Percentiles rank a stretch among this genome's conserved stretches.
These are phyloP conservation scores for Bacillus rossius DNA, from an alignment of 1,140 invertebrate genomes.

Conservation along the genomic window DNA sequence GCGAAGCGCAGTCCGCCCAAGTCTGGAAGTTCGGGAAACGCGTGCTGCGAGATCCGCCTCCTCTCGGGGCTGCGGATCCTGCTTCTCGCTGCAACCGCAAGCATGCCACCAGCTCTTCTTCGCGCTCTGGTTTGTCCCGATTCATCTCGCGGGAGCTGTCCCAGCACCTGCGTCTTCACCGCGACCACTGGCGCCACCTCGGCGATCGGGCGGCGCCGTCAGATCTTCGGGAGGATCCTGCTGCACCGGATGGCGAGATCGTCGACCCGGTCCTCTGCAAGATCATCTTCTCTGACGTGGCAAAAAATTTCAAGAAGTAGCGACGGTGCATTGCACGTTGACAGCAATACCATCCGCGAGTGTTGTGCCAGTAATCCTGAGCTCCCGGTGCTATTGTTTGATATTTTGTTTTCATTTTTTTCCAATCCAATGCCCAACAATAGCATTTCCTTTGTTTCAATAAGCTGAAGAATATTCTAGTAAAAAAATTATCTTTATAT, in stretches of 20 bases:
- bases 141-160: slow-evolving; percentile 51
- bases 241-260: slow-evolving; percentile 73
- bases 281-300: slow-evolving; percentile 45
- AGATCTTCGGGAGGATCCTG: slow-evolving; percentile 76
- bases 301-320: no score
- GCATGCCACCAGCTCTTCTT: slow-evolving; percentile 54
- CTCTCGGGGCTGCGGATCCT: slow-evolving; percentile 83
- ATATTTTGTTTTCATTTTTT: no score
- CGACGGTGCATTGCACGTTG: no score
- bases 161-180: slow-evolving; percentile 31
- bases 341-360: no score
- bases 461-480: no score
- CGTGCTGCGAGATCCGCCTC: slow-evolving; percentile 83
- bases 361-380: no score
- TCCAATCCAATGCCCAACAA: no score
- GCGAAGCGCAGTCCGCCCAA: slow-evolving; percentile 76
- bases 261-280: slow-evolving; percentile 62
- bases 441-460: no score
- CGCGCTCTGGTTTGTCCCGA: slow-evolving; percentile 50
- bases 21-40: slow-evolving; percentile 66
- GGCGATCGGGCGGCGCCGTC: slow-evolving; percentile 55
- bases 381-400: no score
- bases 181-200: slow-evolving; percentile 49
- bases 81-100: slow-evolving; percentile 56
- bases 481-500: no score